These are phyloP conservation scores for Pseudomyrmex pallidus DNA, from an alignment of 1,140 invertebrate genomes.

Conservation along the genomic window DNA sequence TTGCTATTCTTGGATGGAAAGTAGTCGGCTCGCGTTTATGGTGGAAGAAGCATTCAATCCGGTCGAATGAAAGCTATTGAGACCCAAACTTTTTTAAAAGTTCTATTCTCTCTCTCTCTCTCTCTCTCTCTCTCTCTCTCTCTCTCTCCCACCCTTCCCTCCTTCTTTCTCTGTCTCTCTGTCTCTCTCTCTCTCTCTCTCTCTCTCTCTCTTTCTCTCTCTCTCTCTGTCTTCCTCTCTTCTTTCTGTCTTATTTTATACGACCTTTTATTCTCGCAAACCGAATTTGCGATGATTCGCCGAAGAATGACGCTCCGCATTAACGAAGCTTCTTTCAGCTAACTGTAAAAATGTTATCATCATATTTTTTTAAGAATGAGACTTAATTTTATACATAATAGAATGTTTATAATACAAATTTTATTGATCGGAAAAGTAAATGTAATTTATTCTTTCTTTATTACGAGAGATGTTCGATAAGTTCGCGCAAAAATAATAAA, in stretches of 20 bases:
- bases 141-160: too few relatives aligned
- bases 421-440: too few relatives aligned
- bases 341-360: background rate
- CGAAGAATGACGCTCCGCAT: background rate
- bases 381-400: background rate
- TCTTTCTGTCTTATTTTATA: too few relatives aligned
- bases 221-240: too few relatives aligned
- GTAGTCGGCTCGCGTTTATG: slow-evolving; percentile 41
- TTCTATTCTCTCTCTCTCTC: background rate
- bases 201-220: too few relatives aligned
- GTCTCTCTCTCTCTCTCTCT: background rate
- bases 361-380: background rate
- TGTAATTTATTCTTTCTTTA: too few relatives aligned
- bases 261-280: background rate
- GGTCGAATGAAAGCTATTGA: slow-evolving; percentile 31
- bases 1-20: slow-evolving; percentile 44
- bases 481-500: too few relatives aligned
- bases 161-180: too few relatives aligned
- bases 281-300: background rate
- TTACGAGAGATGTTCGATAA: too few relatives aligned
- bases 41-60: slow-evolving; percentile 33
- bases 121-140: too few relatives aligned
- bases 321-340: background rate
- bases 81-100: slow-evolving; percentile 40
- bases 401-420: too few relatives aligned